Conservation (phyloP, 64 coral and sea anemone species). For the Astreopora myriophthalma region DNA sequence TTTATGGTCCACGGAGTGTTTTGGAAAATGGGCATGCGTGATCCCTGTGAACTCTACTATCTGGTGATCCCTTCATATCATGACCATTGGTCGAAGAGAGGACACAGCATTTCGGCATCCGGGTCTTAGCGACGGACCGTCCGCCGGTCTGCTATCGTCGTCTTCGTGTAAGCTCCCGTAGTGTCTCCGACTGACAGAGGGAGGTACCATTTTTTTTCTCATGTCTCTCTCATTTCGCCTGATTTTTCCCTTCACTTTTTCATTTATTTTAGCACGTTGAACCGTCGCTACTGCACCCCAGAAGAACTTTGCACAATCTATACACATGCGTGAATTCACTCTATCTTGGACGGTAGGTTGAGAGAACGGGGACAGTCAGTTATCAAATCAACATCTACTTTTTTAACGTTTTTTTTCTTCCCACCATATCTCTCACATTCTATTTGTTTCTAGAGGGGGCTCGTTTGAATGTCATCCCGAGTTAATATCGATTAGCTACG, state of each 20-base stretch:
- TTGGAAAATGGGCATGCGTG: no score
- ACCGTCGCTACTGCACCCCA: constrained; percentile 63
- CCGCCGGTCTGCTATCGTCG: no score
- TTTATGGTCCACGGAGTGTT: no score
- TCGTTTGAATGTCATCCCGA: constrained; percentile 87
- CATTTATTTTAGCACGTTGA: constrained; percentile 29
- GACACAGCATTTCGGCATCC: no score
- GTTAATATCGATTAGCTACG: constrained; percentile 67
- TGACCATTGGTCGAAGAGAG: no score
- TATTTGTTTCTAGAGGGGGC: constrained; percentile 52
- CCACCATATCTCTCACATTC: not conserved
- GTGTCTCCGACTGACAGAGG: no score
- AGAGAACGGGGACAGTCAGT: not conserved
- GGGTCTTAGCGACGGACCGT: no score
- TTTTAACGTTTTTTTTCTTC: not conserved
- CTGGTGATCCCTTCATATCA: no score
- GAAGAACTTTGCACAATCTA: constrained; percentile 87
- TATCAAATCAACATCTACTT: not conserved
- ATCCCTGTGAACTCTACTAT: no score
- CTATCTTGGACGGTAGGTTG: constrained; percentile 64
- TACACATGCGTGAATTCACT: constrained; percentile 75
- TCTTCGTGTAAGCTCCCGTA: no score
- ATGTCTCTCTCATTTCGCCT: no score
- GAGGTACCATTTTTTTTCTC: no score
- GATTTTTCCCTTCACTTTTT: not conserved